A percentile compares a stretch with the other conserved stretches of the same genome.
Evolutionary conservation across 2,888 invertebrate species (phyloP).

Genomic region (Pelosia muscerda): DNA sequence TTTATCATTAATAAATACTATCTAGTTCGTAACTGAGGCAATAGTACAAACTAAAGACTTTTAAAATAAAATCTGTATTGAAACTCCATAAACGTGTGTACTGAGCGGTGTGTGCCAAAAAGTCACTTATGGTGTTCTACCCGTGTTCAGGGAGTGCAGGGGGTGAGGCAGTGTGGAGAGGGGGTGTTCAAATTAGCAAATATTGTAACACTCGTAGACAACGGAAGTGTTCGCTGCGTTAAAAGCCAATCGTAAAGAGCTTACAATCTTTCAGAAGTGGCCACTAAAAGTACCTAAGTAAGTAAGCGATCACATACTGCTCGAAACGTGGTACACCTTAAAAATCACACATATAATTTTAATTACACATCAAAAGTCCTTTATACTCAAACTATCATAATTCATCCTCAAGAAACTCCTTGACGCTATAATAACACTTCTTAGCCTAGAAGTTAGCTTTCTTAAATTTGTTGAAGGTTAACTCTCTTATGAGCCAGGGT

Average conservation of each 20-base stretch:
- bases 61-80: slow-evolving; percentile 40
- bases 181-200: slow-evolving; percentile 54
- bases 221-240: slow-evolving; percentile 54
- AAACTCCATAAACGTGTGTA: slow-evolving; percentile 39
- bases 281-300: neutral
- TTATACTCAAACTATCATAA: too few relatives aligned
- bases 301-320: too few relatives aligned
- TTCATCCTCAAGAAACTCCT: too few relatives aligned
- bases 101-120: slow-evolving; percentile 42
- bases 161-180: neutral
- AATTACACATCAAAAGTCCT: too few relatives aligned
- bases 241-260: slow-evolving; percentile 45
- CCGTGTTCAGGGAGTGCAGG: slow-evolving; percentile 19
- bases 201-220: slow-evolving; percentile 61
- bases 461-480: too few relatives aligned
- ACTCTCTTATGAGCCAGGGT: too few relatives aligned
- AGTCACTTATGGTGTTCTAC: slow-evolving; percentile 48
- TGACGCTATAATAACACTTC: too few relatives aligned
- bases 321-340: too few relatives aligned
- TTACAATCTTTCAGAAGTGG: slow-evolving; percentile 19
- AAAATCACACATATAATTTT: too few relatives aligned
- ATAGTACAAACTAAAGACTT: slow-evolving; percentile 14
- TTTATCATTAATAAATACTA: neutral
- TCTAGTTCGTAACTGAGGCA: neutral
- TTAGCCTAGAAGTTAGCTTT: too few relatives aligned